Percentiles rank a stretch among this genome's conserved stretches.
Conservation (phyloP, 2,113 vertebrate species). For the Hypocryptadius cinnamomeus region DNA sequence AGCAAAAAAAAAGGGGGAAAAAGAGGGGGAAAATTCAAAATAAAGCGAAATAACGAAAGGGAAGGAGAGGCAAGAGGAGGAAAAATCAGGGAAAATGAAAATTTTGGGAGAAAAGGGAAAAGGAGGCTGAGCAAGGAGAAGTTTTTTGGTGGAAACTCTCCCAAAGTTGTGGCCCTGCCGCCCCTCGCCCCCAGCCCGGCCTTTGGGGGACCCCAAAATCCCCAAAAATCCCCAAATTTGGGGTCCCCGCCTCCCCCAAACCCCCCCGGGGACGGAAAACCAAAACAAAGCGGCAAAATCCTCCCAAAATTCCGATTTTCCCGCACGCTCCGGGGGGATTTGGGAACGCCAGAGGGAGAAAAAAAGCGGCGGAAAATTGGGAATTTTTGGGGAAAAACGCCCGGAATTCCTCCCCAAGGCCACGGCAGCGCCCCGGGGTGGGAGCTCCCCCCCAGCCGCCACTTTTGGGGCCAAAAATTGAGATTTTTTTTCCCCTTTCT, state of each 20-base stretch:
- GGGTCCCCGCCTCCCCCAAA: not conserved
- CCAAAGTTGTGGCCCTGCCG: not conserved
- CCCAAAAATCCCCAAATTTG: not conserved
- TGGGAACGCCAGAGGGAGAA: not conserved
- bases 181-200: no score
- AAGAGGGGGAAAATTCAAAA: fast-evolving
- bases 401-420: not conserved
- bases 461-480: constrained; percentile 24
- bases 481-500: not conserved
- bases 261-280: no score
- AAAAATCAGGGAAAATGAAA: not conserved
- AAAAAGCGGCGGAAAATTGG: not conserved
- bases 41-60: no score
- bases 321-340: not conserved
- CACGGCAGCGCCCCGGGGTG: no score
- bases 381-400: not conserved
- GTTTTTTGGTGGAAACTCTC: not conserved
- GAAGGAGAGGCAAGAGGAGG: not conserved
- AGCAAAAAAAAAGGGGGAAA: not conserved
- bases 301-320: not conserved
- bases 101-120: not conserved
- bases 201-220: no score
- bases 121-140: not conserved
- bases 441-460: not conserved
- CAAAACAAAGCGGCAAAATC: not conserved